Conservation (phyloP, 2,113 vertebrate genomes). For the Microcebus jonahi region DNA sequence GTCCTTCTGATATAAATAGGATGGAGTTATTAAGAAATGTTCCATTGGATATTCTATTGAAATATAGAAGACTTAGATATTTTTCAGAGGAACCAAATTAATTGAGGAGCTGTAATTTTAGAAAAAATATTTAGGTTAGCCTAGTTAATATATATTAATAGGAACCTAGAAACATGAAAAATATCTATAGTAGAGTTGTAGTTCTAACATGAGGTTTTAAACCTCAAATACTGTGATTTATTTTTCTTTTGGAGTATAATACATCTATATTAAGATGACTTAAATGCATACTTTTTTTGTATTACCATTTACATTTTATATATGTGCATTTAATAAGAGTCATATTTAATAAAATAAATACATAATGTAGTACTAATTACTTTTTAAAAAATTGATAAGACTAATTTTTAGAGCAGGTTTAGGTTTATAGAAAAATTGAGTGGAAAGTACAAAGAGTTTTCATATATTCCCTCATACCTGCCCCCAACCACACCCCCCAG, state of each 20-base stretch:
- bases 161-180: background rate
- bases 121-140: background rate
- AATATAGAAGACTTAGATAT: background rate
- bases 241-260: constrained; percentile 35
- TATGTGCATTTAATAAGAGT: constrained; percentile 2
- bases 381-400: background rate
- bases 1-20: background rate
- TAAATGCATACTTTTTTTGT: constrained; percentile 19
- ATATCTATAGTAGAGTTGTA: background rate
- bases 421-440: background rate
- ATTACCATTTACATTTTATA: constrained; percentile 32
- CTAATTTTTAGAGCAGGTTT: background rate
- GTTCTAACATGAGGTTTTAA: background rate
- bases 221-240: constrained; percentile 28
- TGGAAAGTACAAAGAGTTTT: background rate
- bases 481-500: too few species aligned
- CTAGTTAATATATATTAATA: background rate
- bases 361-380: background rate
- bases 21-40: constrained; percentile 19
- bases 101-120: constrained; percentile 15
- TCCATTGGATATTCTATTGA: background rate
- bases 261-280: background rate
- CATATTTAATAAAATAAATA: constrained; percentile 7
- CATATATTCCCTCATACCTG: background rate
- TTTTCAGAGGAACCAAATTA: constrained; percentile 39